Percentiles rank a stretch among this genome's conserved stretches.
Evolutionary conservation across 2,888 invertebrate species (phyloP).

Genomic region (Drosophila buzzatii): DNA sequence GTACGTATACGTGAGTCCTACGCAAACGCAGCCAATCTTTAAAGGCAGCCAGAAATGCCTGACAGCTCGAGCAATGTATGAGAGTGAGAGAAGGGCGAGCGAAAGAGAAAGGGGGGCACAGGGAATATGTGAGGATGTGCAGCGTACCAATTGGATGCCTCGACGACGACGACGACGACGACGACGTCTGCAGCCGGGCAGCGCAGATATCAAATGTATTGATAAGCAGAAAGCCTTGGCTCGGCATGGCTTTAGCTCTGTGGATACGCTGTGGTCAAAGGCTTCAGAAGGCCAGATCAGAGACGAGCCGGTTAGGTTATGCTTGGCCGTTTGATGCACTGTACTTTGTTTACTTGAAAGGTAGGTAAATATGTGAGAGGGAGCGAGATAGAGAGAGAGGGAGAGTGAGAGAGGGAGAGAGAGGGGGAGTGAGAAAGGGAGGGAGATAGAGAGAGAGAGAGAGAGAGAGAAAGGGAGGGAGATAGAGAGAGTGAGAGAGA

Average conservation of each 20-base stretch:
- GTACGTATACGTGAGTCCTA: constrained; percentile 75
- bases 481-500: too few species aligned
- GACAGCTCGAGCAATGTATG: constrained; percentile 20
- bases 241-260: constrained; percentile 11
- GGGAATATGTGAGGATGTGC: constrained; percentile 39
- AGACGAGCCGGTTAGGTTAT: background rate
- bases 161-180: constrained; percentile 46
- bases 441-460: too few species aligned
- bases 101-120: background rate
- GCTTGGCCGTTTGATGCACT: background rate
- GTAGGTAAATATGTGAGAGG: background rate
- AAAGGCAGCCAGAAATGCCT: constrained; percentile 52
- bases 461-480: too few species aligned
- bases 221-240: constrained; percentile 75
- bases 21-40: constrained; percentile 77
- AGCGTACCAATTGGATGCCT: constrained; percentile 80
- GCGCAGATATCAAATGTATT: constrained; percentile 79
- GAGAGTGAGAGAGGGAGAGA: background rate
- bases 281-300: constrained; percentile 12
- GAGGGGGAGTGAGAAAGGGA: background rate
- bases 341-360: background rate
- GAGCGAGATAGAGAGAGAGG: background rate
- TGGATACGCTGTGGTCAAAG: constrained; percentile 11
- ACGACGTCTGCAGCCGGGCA: constrained; percentile 55
- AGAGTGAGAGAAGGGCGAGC: constrained; percentile 1